Base-by-base conservation (phyloP, 2,888 invertebrate species). In the Coleophora deauratella region DNA sequence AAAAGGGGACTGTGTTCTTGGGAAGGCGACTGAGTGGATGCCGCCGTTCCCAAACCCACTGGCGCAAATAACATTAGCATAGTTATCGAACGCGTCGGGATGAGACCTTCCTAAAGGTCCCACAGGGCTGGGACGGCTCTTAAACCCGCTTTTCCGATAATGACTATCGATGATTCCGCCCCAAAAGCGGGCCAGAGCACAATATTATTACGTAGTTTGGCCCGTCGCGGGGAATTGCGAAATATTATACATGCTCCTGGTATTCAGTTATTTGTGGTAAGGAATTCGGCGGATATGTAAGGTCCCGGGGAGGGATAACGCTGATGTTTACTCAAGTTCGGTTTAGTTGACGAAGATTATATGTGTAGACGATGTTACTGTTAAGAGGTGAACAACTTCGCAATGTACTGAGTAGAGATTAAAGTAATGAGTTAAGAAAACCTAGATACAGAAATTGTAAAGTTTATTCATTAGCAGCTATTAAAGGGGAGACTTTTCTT, bases 31-130 rank as follows among this genome's bases (percentile, higher is more conserved):
- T 72, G 72, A 73, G 75, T 73, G 64, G 72, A 71, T 67, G 65
- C 69, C 67, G 72, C 6, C 21, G 21, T 21, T 59, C 69, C 62
- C 66, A 64, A 78, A 75, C 76, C 81, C 77, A 76, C 73, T 74
- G 79, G 74, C 76, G 73, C 81, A 80, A 80, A 84, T 84, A 84
- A 81, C 81, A 84, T 84, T 84, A 84, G 82, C 84, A 85, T 85
- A 84, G 81, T 82, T 82, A 85, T 85, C 79, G 81, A 79, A 78
- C 74, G 75, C 72, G 72, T 66, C 59, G 76, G 76, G 81, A 82
- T 81, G 81, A 79, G 80, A 79, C 82, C 79, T 76, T 64, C 63
- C 74, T 74, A 82, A 82, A 73, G 79, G 81, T 78, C 79, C 80
- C 80, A 59, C 51, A 56, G 80, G 79, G 67, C 67, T 62, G 70